Percentiles rank a stretch among this genome's conserved stretches.
These are phyloP conservation scores for Aradus depressus DNA, from an alignment of 2,888 invertebrate genomes.

Conservation along the genomic window DNA sequence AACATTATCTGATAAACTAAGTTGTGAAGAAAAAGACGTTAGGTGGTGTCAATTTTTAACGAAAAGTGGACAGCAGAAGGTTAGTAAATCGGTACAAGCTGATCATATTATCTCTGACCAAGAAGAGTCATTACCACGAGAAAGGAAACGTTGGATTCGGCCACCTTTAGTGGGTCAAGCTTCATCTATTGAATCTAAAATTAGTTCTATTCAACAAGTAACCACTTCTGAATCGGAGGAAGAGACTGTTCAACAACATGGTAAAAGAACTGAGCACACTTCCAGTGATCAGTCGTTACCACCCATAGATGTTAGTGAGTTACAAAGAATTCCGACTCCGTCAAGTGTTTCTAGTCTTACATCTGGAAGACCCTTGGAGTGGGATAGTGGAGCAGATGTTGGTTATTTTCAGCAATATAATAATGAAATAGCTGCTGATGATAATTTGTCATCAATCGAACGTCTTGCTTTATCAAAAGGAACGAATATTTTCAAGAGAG, in stretches of 20 bases:
- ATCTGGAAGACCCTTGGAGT: conserved; percentile 65
- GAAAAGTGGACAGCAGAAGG: conserved; percentile 3
- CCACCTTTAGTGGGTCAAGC: conserved; percentile 38
- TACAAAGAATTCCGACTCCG: conserved; percentile 38
- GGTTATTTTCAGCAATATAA: conserved; percentile 45
- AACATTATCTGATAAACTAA: background rate
- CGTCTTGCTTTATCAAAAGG: conserved; percentile 45
- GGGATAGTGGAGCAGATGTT: conserved; percentile 81
- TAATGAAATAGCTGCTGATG: conserved; percentile 7
- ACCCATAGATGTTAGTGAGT: conserved; percentile 15
- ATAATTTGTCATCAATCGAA: conserved; percentile 49
- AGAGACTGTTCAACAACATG: conserved; percentile 15
- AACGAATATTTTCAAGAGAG: conserved; percentile 35
- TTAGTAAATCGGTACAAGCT: conserved; percentile 20
- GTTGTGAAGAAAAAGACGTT: background rate
- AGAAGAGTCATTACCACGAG: conserved; percentile 25
- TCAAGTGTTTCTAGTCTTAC: conserved; percentile 53
- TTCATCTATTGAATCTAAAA: too few species aligned
- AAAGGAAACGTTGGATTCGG: conserved; percentile 37
- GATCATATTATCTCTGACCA: conserved; percentile 17
- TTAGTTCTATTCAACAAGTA: background rate
- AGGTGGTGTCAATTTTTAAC: background rate
- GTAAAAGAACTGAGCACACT: conserved; percentile 26
- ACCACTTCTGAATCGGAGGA: conserved; percentile 12
- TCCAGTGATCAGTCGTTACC: conserved; percentile 3